phyloP scores from a whole-genome alignment of 1,140 invertebrate species.

The Zophobas atratus region DNA sequence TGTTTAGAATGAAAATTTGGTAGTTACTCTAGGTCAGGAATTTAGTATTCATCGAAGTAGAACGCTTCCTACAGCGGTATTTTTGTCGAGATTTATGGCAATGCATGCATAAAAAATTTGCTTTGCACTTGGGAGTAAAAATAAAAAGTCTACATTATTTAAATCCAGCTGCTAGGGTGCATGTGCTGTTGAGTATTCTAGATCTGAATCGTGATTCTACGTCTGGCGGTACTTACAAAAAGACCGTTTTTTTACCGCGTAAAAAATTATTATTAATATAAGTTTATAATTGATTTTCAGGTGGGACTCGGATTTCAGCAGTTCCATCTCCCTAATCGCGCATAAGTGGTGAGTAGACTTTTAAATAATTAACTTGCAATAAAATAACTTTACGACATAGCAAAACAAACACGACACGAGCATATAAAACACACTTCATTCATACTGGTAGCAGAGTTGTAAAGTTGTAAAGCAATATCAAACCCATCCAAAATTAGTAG shows the following conservation, averaged over 20 bases:
- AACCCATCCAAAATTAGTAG: slow-evolving; percentile 64
- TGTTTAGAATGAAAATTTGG: slow-evolving; percentile 29
- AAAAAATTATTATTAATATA: too few relatives aligned
- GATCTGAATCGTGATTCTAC: too few relatives aligned
- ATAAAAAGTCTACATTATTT: not conserved
- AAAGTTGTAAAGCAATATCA: slow-evolving; percentile 63
- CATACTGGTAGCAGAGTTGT: slow-evolving; percentile 52
- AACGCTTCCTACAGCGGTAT: slow-evolving; percentile 9
- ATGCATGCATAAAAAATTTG: slow-evolving; percentile 10
- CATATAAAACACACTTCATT: slow-evolving; percentile 56
- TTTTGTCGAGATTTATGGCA: slow-evolving; percentile 3
- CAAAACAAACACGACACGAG: slow-evolving; percentile 56
- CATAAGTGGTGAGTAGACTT: slow-evolving; percentile 46
- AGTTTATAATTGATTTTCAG: too few relatives aligned
- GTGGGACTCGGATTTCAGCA: too few relatives aligned
- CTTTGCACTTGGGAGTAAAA: not conserved
- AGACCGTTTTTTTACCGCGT: too few relatives aligned
- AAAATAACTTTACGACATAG: slow-evolving; percentile 58
- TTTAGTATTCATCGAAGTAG: slow-evolving; percentile 39
- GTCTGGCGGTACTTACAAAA: too few relatives aligned
- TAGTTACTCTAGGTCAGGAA: slow-evolving; percentile 39
- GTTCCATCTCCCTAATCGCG: not conserved
- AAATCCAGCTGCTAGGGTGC: not conserved
- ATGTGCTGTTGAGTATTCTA: too few relatives aligned
- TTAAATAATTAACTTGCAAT: slow-evolving; percentile 51